Conservation (phyloP, 2,113 vertebrate species). For the Vulpes ferrilata region DNA sequence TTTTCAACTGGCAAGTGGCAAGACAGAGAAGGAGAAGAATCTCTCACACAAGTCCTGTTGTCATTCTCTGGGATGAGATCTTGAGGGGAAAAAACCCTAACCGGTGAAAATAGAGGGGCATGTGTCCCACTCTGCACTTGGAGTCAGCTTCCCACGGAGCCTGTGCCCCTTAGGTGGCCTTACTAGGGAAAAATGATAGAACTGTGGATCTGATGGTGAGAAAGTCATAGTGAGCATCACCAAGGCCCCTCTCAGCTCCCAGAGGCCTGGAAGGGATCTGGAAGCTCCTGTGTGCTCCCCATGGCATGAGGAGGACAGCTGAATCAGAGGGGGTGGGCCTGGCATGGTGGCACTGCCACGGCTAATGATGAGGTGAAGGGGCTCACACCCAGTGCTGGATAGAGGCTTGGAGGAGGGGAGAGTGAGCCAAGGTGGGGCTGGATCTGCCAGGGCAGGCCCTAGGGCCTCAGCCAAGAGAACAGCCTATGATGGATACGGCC, state of each 20-base stretch:
- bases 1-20: too few species aligned
- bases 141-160: not conserved
- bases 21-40: not conserved
- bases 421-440: not conserved
- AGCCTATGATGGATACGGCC: too few species aligned
- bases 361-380: not conserved
- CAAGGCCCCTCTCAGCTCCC: not conserved
- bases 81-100: too few species aligned
- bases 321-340: not conserved
- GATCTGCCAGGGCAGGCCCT: not conserved
- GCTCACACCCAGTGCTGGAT: not conserved
- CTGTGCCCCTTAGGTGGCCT: not conserved
- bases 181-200: not conserved
- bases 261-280: not conserved
- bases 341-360: rapidly evolving
- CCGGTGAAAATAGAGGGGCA: not conserved
- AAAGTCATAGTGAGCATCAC: not conserved
- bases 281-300: not conserved
- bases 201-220: not conserved
- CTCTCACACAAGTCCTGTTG: not conserved
- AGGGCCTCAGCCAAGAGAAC: not conserved
- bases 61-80: not conserved
- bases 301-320: not conserved
- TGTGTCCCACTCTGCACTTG: not conserved
- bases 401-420: not conserved